Conservation (phyloP, 2,888 invertebrate species). For the Metopia argyrocephala region DNA sequence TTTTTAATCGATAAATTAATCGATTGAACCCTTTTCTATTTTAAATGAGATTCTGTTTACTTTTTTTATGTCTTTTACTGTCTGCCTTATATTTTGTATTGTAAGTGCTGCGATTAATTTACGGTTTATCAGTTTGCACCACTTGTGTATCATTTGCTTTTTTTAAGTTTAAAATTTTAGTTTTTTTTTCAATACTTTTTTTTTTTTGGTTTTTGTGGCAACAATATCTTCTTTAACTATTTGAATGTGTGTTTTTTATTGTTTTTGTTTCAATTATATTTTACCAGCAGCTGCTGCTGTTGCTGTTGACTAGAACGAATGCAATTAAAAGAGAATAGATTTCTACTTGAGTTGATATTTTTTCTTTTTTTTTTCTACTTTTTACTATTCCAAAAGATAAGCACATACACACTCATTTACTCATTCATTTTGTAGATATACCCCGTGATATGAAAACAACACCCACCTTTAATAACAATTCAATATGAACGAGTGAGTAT, state of each 20-base stretch:
- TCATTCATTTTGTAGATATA: not conserved
- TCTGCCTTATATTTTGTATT: not conserved
- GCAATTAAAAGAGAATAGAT: constrained; percentile 54
- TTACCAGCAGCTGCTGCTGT: constrained; percentile 38
- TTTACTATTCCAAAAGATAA: constrained; percentile 41
- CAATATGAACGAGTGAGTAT: too few relatives aligned
- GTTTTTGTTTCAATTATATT: constrained; percentile 26
- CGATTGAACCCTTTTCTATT: constrained; percentile 20
- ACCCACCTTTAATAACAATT: constrained; percentile 57
- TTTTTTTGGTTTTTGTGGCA: not conserved
- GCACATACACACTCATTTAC: constrained; percentile 14
- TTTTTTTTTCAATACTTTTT: constrained; percentile 16
- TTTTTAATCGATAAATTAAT: constrained; percentile 29
- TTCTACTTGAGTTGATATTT: constrained; percentile 13
- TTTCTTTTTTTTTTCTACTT: constrained; percentile 10
- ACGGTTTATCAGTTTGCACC: constrained; percentile 63
- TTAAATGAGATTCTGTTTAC: too few relatives aligned
- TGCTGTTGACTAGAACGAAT: constrained; percentile 45
- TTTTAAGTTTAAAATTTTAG: constrained; percentile 40
- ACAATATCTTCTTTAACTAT: constrained; percentile 28
- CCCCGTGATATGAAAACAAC: constrained; percentile 16
- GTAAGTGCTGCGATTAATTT: constrained; percentile 64
- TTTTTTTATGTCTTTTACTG: too few relatives aligned
- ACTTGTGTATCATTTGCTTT: constrained; percentile 62
- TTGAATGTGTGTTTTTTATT: not conserved